phyloP scores from a whole-genome alignment of 64 coral and sea anemone species.

The Pocillopora damicornis region DNA sequence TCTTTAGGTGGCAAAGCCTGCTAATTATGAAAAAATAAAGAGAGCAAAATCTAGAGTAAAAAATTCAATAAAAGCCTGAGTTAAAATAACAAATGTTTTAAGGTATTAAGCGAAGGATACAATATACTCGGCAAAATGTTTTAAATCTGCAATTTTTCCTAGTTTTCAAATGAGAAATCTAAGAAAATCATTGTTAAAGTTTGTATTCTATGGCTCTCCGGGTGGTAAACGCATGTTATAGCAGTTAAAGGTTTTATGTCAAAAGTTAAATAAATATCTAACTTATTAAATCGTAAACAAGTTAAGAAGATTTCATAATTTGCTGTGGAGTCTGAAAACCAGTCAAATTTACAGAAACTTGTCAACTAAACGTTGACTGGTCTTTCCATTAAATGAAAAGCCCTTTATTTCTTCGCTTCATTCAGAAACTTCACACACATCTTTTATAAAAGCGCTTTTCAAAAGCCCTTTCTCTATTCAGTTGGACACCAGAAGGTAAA shows the following conservation, averaged over 20 bases:
- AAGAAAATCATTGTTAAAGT: too few species aligned
- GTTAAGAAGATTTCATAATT: not conserved
- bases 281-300: too few species aligned
- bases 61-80: too few species aligned
- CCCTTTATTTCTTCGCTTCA: not conserved
- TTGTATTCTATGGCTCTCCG: too few species aligned
- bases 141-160: too few species aligned
- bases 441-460: too few species aligned
- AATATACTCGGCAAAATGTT: too few species aligned
- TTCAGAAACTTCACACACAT: not conserved
- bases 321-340: not conserved
- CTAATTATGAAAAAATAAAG: not conserved
- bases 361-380: not conserved
- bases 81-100: too few species aligned
- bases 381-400: not conserved
- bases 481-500: not conserved
- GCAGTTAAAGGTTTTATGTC: not conserved
- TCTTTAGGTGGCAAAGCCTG: not conserved
- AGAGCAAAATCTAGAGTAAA: too few species aligned
- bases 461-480: not conserved
- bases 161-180: too few species aligned
- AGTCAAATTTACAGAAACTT: not conserved
- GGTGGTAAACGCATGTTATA: too few species aligned
- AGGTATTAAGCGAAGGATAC: too few species aligned
- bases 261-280: not conserved